Base-by-base conservation (phyloP, 2,797 vertebrate species). In the Pangasius macronema region DNA sequence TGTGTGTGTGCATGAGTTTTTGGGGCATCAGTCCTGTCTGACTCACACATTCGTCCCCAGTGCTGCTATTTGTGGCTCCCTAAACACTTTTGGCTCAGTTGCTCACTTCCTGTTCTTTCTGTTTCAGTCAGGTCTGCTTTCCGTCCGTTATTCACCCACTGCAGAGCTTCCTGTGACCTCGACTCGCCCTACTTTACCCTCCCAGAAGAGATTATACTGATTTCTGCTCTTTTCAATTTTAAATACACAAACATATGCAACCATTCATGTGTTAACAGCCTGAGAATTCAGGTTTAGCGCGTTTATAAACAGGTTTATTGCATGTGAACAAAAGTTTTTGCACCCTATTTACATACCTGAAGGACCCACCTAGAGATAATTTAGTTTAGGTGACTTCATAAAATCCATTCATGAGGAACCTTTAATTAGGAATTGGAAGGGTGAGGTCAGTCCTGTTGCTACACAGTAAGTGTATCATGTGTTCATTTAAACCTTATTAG, bases 101-200 rank as follows among this genome's bases (percentile, higher is more conserved):
- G 18, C 73, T 84, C 51, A 68, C 61, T 87, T 87, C 82, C 86
- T 87, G 79, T 87, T 84, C 82, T 79, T 87, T 84, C 61, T 68
- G 73, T 59, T 59, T 59, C 68, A 76, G 80, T 87, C 86, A 51
- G 81, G 57, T 83, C 30, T 27, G 42, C n/a, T 87, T 84, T 84
- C 86, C 73, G n/a, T 49, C 61, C 59, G 51, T 65, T 83, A 63
- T 33, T 67, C 49, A 27, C 59, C 57, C 33, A 6, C 55, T 22
- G 20, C 86, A 61, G 55, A 20, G 36, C 81, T 87, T 87, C 82
- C 82, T 68, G 72, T 77, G 30, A 73, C 81, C 82, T 73, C n/a
- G 46, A 30, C 70, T 83, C 49, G 39, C 39, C 57, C 80, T 83
- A 68, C 82, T n/a, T 70, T 16, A 83, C 65, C 49, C 33, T 72